These are phyloP conservation scores for Umimayanthus chanpuru DNA, from an alignment of 92 coral and sea anemone genomes.

Conservation along the genomic window DNA sequence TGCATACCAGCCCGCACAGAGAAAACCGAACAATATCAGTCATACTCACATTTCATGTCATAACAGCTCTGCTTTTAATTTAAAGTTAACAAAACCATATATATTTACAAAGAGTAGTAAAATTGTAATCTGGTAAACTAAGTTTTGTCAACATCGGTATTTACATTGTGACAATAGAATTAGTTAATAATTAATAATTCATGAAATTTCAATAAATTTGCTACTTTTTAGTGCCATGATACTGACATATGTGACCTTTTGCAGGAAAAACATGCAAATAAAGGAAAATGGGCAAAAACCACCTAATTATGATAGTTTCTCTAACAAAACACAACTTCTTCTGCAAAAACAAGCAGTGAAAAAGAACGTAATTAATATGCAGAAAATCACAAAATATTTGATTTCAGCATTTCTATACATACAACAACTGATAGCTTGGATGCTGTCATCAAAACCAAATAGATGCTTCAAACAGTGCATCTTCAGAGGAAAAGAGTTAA, in stretches of 20 bases:
- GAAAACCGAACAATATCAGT: no score
- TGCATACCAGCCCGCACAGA: not conserved
- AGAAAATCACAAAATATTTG: not conserved
- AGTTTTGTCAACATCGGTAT: not conserved
- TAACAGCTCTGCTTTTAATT: not conserved
- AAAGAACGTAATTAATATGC: not conserved
- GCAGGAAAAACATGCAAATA: conserved; percentile 8
- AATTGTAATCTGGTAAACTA: not conserved
- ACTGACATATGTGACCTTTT: not conserved
- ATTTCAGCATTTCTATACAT: not conserved
- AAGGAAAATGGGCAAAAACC: conserved; percentile 1
- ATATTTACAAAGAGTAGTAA: conserved; percentile 3
- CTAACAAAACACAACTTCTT: not conserved
- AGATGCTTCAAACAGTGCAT: no score
- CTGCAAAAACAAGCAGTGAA: conserved; percentile 3
- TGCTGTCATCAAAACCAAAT: no score
- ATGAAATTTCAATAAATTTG: not conserved
- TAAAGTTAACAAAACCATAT: not conserved
- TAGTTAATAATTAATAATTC: not conserved
- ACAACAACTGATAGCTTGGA: not conserved
- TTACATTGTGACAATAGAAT: not conserved
- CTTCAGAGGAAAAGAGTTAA: no score
- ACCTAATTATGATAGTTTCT: not conserved
- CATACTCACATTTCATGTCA: not conserved
- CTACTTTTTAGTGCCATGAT: not conserved